Conservation (phyloP, 2,888 invertebrate species). For the Electrophaes corylata region DNA sequence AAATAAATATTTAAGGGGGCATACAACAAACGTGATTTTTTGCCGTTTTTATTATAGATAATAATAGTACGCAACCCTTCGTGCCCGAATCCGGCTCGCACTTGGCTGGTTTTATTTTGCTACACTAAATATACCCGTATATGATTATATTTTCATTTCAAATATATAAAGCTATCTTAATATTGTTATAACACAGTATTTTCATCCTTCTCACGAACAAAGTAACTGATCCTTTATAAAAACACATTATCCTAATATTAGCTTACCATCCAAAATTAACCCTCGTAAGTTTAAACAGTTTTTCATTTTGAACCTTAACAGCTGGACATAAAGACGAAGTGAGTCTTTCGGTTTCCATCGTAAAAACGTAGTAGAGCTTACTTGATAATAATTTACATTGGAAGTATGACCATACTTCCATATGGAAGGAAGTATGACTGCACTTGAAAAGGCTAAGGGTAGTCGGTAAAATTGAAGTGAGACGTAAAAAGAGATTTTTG, state of each 20-base stretch:
- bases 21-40: too few species aligned
- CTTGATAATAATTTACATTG: slow-evolving; percentile 44
- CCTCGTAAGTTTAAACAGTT: slow-evolving; percentile 4
- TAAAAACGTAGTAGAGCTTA: slow-evolving; percentile 39
- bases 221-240: slow-evolving; percentile 22
- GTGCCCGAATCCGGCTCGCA: too few species aligned
- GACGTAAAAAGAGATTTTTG: slow-evolving; percentile 14
- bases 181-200: neutral
- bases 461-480: slow-evolving; percentile 15
- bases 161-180: neutral
- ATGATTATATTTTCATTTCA: too few species aligned
- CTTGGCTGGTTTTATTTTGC: too few species aligned
- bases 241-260: slow-evolving; percentile 22
- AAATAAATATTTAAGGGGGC: too few species aligned
- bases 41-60: too few species aligned
- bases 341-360: slow-evolving; percentile 12
- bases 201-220: slow-evolving; percentile 1
- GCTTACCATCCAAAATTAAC: slow-evolving; percentile 24
- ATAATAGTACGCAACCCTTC: too few species aligned
- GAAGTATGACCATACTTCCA: slow-evolving; percentile 36
- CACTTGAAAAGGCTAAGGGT: slow-evolving; percentile 25
- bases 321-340: slow-evolving; percentile 8
- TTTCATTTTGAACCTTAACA: slow-evolving; percentile 18
- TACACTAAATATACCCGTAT: too few species aligned
- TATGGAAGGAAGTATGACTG: slow-evolving; percentile 36